Evolutionary conservation across 2,888 invertebrate genomes (phyloP).

Genomic region (Lymantria monacha): DNA sequence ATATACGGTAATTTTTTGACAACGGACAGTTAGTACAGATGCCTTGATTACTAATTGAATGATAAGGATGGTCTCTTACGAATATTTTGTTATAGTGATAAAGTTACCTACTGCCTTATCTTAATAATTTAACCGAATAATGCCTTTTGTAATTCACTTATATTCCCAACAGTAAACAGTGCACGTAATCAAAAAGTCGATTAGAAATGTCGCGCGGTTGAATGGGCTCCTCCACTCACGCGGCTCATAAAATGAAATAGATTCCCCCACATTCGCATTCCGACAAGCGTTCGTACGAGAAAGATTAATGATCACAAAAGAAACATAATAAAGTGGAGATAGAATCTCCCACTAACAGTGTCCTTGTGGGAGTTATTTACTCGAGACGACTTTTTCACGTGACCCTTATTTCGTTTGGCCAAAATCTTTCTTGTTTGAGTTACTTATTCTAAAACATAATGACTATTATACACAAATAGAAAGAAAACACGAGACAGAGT

Average conservation of each 20-base stretch:
- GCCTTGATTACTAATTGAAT: too few relatives aligned
- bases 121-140: background rate
- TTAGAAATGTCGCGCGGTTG: constrained; percentile 80
- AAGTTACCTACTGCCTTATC: too few relatives aligned
- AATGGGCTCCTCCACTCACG: constrained; percentile 75
- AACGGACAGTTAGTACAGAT: too few relatives aligned
- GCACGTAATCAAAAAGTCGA: constrained; percentile 81
- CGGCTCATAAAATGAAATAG: constrained; percentile 82
- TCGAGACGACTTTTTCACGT: constrained; percentile 76
- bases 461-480: constrained; percentile 17
- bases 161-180: constrained; percentile 53
- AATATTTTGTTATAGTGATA: too few relatives aligned
- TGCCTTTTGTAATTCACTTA: constrained; percentile 42
- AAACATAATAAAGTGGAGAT: constrained; percentile 82
- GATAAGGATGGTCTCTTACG: too few relatives aligned
- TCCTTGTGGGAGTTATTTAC: constrained; percentile 82
- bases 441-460: constrained; percentile 17
- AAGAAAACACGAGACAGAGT: constrained; percentile 3
- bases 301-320: constrained; percentile 83
- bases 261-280: constrained; percentile 83
- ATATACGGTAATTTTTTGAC: too few relatives aligned
- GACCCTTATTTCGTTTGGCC: constrained; percentile 63
- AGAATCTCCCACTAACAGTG: constrained; percentile 82
- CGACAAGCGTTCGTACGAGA: constrained; percentile 83
- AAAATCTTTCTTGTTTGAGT: constrained; percentile 34